Percentiles rank a stretch among this genome's conserved stretches.
Conservation (phyloP, 2,797 vertebrate species). For the Xenopus petersii region DNA sequence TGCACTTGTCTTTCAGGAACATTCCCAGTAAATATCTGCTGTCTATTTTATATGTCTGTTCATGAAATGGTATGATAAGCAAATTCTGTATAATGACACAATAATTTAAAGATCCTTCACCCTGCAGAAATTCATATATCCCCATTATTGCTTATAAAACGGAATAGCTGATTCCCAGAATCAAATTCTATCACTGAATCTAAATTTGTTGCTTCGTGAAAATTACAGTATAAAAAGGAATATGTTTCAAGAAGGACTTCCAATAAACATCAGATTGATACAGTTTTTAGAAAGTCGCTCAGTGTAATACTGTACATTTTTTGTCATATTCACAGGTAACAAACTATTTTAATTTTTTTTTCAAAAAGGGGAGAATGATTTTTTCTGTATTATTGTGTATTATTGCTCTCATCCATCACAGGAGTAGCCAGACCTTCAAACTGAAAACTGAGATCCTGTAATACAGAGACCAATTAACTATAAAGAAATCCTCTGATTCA, state of each 20-base stretch:
- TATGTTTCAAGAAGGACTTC: neutral
- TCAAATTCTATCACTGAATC: neutral
- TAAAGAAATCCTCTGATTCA: constrained; percentile 21
- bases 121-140: too few species aligned
- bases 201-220: neutral
- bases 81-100: neutral
- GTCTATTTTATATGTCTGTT: neutral
- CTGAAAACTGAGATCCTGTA: constrained; percentile 8
- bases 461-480: constrained; percentile 18
- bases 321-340: neutral
- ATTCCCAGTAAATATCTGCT: neutral
- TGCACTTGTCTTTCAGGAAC: neutral
- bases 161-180: neutral
- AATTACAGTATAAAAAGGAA: neutral
- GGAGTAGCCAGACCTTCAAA: constrained; percentile 22
- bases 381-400: neutral
- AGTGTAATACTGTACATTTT: neutral
- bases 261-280: neutral
- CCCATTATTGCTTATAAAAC: neutral
- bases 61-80: neutral
- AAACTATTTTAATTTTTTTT: neutral
- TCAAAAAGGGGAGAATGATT: neutral
- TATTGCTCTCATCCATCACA: constrained; percentile 1
- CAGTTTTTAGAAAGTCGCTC: neutral
- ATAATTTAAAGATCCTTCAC: neutral